These are phyloP conservation scores for Phymatocera aterrima DNA, from an alignment of 2,888 invertebrate species.

Conservation along the genomic window DNA sequence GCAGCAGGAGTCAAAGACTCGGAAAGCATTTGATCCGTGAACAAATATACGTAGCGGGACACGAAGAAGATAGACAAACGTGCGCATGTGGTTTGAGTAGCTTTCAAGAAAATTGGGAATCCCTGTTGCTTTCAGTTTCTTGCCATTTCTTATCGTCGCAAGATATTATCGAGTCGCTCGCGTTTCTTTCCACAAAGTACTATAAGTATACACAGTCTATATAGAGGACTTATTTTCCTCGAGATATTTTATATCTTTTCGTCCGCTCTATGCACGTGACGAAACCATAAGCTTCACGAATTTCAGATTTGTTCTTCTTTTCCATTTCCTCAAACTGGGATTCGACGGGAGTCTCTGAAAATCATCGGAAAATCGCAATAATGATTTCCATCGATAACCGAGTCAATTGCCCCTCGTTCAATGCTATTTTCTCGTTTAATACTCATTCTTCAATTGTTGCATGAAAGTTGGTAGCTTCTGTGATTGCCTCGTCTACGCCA, in stretches of 20 bases:
- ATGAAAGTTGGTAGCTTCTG: too few relatives aligned
- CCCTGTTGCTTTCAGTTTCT: neutral
- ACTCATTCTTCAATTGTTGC: too few relatives aligned
- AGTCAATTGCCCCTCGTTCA: too few relatives aligned
- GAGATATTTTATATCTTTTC: neutral
- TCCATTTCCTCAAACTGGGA: too few relatives aligned
- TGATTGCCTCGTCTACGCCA: too few relatives aligned
- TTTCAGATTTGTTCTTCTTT: too few relatives aligned
- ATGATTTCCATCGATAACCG: too few relatives aligned
- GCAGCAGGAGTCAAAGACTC: slow-evolving; percentile 15
- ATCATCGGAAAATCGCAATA: too few relatives aligned
- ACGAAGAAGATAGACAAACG: neutral
- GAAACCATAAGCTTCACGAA: too few relatives aligned
- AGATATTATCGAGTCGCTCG: neutral
- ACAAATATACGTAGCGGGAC: neutral
- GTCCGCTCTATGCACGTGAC: neutral
- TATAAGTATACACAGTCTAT: neutral
- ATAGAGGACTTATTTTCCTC: neutral
- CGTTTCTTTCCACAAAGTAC: slow-evolving; percentile 2
- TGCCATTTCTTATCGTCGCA: slow-evolving; percentile 7
- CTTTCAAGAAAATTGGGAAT: slow-evolving; percentile 41
- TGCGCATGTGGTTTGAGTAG: neutral
- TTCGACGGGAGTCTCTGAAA: too few relatives aligned
- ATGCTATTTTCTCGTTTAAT: too few relatives aligned
- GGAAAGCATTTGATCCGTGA: slow-evolving; percentile 22